Evolutionary conservation across 2,797 vertebrate species (phyloP).

Genomic region (Adelosebastes latens): DNA sequence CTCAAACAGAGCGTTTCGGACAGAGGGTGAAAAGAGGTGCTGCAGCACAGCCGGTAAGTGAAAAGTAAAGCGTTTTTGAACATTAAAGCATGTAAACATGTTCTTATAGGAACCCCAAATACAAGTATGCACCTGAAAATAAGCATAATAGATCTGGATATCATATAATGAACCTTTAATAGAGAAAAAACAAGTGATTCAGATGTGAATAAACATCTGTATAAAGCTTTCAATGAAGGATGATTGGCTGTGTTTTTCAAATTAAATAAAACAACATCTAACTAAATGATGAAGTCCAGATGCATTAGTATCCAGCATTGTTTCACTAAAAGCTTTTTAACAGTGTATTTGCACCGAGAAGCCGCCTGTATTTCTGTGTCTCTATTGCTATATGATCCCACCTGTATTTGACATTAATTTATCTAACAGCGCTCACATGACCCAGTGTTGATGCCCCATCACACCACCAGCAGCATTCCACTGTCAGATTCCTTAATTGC

Average conservation of each 20-base stretch:
- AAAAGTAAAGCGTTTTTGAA: too few species aligned
- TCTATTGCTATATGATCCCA: slow-evolving; percentile 7
- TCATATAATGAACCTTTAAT: too few species aligned
- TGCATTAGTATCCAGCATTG: neutral
- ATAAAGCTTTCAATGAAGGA: slow-evolving; percentile 15
- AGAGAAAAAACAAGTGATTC: neutral
- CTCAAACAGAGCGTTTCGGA: too few species aligned
- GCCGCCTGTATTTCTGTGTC: neutral
- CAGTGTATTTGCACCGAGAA: neutral
- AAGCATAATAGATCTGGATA: too few species aligned
- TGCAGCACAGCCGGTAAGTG: too few species aligned
- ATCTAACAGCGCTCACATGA: slow-evolving; percentile 26
- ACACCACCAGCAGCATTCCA: slow-evolving; percentile 21
- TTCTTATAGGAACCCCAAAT: too few species aligned
- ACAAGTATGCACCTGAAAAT: too few species aligned
- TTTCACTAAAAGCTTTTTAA: slow-evolving; percentile 27
- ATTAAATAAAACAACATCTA: slow-evolving; percentile 16
- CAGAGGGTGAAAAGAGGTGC: too few species aligned
- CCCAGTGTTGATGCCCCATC: slow-evolving; percentile 12
- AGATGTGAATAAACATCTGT: slow-evolving; percentile 15
- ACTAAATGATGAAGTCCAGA: neutral
- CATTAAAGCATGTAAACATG: too few species aligned
- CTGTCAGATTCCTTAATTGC: slow-evolving; percentile 62
- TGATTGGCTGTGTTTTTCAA: slow-evolving; percentile 6
- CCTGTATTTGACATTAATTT: slow-evolving; percentile 61